These are phyloP conservation scores for Catalaphyllia jardinei DNA, from an alignment of 64 coral and sea anemone genomes.

Conservation along the genomic window DNA sequence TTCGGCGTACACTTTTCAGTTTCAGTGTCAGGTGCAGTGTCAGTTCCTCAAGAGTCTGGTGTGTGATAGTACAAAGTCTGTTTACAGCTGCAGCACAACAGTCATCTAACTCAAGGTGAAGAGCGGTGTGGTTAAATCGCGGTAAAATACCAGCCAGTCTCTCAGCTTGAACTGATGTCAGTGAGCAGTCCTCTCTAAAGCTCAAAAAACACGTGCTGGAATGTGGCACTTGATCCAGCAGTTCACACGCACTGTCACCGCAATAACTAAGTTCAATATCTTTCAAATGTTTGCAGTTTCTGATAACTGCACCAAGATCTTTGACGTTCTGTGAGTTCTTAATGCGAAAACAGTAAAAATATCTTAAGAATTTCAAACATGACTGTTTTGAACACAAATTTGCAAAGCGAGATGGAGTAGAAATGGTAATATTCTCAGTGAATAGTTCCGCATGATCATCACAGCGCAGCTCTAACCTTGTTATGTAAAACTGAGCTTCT, in stretches of 20 bases:
- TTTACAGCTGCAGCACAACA: background rate
- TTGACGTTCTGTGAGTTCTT: background rate
- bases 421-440: background rate
- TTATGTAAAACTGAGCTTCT: background rate
- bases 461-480: background rate
- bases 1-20: background rate
- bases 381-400: background rate
- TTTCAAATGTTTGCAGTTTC: background rate
- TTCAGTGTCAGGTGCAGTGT: background rate
- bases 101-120: background rate
- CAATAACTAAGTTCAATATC: background rate
- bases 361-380: background rate
- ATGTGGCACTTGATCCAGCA: background rate
- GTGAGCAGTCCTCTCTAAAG: no score
- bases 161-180: no score
- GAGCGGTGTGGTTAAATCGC: background rate
- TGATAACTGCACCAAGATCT: background rate
- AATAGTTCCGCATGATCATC: background rate
- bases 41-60: background rate
- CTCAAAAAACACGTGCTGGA: background rate
- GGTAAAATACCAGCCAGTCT: background rate
- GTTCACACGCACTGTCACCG: background rate
- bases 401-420: background rate
- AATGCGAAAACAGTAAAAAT: accelerated
- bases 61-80: background rate